phyloP scores from a whole-genome alignment of 2,888 invertebrate species.

The Callyntrura guangdongensis region DNA sequence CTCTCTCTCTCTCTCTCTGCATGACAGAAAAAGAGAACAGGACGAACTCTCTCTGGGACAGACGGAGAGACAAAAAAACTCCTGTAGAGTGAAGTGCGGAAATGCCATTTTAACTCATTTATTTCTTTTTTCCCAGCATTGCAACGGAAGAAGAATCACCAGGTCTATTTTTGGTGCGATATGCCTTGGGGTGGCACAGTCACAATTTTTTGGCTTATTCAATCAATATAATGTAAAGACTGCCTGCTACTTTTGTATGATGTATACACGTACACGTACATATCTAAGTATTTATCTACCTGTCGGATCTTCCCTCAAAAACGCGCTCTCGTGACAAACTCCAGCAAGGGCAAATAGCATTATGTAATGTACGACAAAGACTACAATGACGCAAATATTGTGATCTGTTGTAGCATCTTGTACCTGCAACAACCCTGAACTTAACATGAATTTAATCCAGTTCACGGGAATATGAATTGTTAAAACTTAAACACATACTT shows the following conservation, averaged over 20 bases:
- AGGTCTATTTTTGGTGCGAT: slow-evolving; percentile 65
- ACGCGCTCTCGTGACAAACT: not conserved
- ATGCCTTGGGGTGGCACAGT: slow-evolving; percentile 14
- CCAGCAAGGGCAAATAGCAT: not conserved
- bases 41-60: slow-evolving; percentile 60
- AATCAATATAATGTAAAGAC: not conserved
- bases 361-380: slow-evolving; percentile 17
- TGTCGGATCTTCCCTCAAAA: slow-evolving; percentile 52
- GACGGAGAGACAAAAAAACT: slow-evolving; percentile 58
- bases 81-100: slow-evolving; percentile 64
- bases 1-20: slow-evolving; percentile 30
- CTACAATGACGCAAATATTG: not conserved
- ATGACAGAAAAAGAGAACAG: slow-evolving; percentile 62
- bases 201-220: not conserved
- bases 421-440: not conserved
- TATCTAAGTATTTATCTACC: slow-evolving; percentile 55
- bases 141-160: slow-evolving; percentile 74
- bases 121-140: slow-evolving; percentile 51
- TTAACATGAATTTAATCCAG: not conserved
- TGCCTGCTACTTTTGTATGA: not conserved
- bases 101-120: slow-evolving; percentile 75
- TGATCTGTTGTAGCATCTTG: too few species aligned
- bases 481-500: not conserved
- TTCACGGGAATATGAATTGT: not conserved
- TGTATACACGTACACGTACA: too few species aligned